Base-by-base conservation (phyloP, 2,113 vertebrate genomes). In the Vidua chalybeata region DNA sequence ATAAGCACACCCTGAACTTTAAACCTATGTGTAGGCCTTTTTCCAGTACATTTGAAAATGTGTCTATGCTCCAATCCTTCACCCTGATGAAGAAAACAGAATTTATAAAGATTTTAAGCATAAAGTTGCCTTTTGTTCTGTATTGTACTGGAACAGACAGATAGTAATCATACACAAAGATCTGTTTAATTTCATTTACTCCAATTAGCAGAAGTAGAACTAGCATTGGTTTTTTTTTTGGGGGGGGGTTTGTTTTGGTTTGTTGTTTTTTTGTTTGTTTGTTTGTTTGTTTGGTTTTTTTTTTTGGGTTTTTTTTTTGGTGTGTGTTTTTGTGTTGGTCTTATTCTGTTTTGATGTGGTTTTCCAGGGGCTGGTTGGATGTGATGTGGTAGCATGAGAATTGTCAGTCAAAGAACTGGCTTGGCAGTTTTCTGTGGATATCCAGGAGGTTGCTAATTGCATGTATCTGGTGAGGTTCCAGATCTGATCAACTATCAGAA, bases 91-190 rank as follows among this genome's bases (percentile, higher is more conserved):
- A 63, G 15, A 78, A 49, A 89, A 61, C 11, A 58, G 35, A 18
- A 41, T 76, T 80, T 71, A 24, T 24, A 43, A 18, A n/a, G 14
- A 13, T 27, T 64, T 80, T 37, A 84, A 67, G 31, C 48, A 52
- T 63, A 11, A 83, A 82, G 17, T 48, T 90, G 58, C 27, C 31
- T 64, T 64, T 84, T 84, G 33, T 92, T 64, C 33, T 91, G 12
- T 4, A 6, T 11, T n/a, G 3, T 55, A 41, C 15, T 56, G 37
- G 49, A 59, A 43, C 33, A 51, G 0, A 0, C 5, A 64, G 31
- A 68, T 41, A 39, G 24, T n/a, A 78, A 72, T 49, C 1, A 0
- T 19, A 33, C 5, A 24, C 24, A n/a, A 84, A 73, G 23, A 31
- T 51, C 22, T 71, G 8, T 28, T 75, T 43, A 15, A 64, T 43